Percentiles rank a stretch among this genome's conserved stretches.
Evolutionary conservation across 2,113 vertebrate genomes (phyloP).

Genomic region (Pterocles gutturalis): DNA sequence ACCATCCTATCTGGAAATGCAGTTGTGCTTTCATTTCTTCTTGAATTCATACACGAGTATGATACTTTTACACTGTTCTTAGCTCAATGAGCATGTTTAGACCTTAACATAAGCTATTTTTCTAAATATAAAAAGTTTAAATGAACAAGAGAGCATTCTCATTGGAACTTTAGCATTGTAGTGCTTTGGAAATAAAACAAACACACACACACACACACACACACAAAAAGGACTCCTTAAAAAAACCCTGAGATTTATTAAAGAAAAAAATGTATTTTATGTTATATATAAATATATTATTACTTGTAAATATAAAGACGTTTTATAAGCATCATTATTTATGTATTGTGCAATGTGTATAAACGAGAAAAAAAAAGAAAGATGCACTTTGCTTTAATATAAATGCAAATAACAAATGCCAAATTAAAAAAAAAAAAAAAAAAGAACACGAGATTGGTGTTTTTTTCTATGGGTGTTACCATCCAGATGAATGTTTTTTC

Average conservation of each 20-base stretch:
- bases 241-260: slow-evolving; percentile 93
- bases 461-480: slow-evolving; percentile 77
- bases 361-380: slow-evolving; percentile 96
- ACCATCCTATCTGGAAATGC: slow-evolving; percentile 75
- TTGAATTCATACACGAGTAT: slow-evolving; percentile 85
- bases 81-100: slow-evolving; percentile 87
- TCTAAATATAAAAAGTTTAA: slow-evolving; percentile 87
- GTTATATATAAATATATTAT: slow-evolving; percentile 99
- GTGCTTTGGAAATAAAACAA: slow-evolving; percentile 79
- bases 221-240: slow-evolving; percentile 82
- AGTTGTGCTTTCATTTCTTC: slow-evolving; percentile 76
- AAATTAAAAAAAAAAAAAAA: slow-evolving; percentile 88
- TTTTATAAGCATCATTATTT: slow-evolving; percentile 99
- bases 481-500: slow-evolving; percentile 81
- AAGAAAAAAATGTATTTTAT: slow-evolving; percentile 98
- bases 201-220: slow-evolving; percentile 33
- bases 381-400: slow-evolving; percentile 99
- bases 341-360: slow-evolving; percentile 99
- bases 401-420: slow-evolving; percentile 99
- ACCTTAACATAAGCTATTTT: slow-evolving; percentile 89
- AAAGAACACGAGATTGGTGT: slow-evolving; percentile 76
- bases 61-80: slow-evolving; percentile 85
- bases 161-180: slow-evolving; percentile 84
- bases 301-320: slow-evolving; percentile 99
- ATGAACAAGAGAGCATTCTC: slow-evolving; percentile 84